Percentiles rank a stretch among this genome's conserved stretches.
phyloP scores from a whole-genome alignment of 2,797 vertebrate genomes.

The Mormyrus proboscirostris region DNA sequence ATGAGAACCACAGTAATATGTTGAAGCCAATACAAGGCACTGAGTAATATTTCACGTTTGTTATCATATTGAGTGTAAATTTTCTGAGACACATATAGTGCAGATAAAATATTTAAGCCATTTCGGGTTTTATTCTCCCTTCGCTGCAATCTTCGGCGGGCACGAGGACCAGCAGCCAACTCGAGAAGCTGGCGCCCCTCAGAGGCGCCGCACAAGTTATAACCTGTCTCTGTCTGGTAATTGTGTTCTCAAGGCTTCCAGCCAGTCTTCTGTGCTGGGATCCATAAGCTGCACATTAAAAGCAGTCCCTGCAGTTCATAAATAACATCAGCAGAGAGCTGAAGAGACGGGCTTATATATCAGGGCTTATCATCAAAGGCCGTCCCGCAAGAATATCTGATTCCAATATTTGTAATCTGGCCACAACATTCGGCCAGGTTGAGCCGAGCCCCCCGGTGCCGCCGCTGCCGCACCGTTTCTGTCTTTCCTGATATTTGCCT shows the following conservation, averaged over 20 bases:
- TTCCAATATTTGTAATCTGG: slow-evolving; percentile 42
- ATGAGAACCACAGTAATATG: slow-evolving; percentile 53
- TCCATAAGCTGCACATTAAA: slow-evolving; percentile 35
- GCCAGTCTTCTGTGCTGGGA: slow-evolving; percentile 34
- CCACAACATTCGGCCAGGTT: slow-evolving; percentile 36
- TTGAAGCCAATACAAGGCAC: slow-evolving; percentile 59
- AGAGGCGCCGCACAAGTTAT: slow-evolving; percentile 35
- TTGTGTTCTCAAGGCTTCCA: slow-evolving; percentile 44
- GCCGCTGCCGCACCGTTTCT: slow-evolving; percentile 35
- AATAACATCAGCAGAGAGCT: slow-evolving; percentile 40
- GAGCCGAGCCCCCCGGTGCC: slow-evolving; percentile 3
- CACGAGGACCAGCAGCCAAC: background rate
- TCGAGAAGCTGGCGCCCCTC: slow-evolving; percentile 7
- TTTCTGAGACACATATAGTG: slow-evolving; percentile 50
- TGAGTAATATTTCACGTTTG: slow-evolving; percentile 68
- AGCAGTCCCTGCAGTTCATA: slow-evolving; percentile 44
- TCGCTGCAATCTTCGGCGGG: background rate
- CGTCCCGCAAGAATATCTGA: slow-evolving; percentile 39
- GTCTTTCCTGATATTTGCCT: slow-evolving; percentile 47
- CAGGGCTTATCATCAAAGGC: slow-evolving; percentile 31
- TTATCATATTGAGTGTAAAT: slow-evolving; percentile 67
- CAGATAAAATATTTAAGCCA: slow-evolving; percentile 60
- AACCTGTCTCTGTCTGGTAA: slow-evolving; percentile 40
- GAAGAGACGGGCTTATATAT: slow-evolving; percentile 36
- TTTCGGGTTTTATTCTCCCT: slow-evolving; percentile 49